Base-by-base conservation (phyloP, 2,797 vertebrate species). In the Artibeus lituratus region DNA sequence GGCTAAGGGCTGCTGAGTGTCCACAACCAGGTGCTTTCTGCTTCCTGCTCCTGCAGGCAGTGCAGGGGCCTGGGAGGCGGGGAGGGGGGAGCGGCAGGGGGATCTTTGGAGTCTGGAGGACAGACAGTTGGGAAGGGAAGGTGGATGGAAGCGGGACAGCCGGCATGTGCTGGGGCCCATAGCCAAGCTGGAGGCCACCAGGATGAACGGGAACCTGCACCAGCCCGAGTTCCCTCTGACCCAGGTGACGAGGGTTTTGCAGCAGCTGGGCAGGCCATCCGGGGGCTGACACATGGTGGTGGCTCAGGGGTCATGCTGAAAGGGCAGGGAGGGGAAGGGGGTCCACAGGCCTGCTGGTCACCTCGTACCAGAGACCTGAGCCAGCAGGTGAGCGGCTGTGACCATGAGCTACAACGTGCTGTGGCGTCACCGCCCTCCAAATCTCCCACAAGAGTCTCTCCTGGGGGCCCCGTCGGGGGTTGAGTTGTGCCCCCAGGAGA, bases 381-480 rank as follows among this genome's bases (percentile, higher is more conserved):
- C 29, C 49, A 2, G 51, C n/a, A 21, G 51, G 51, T 0, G 42
- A 24, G 78, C 0, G 1, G 3, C 16, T 42, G 14, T 15, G 44
- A 42, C 39, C 39, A 7, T 76, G 32, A 51, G 74, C 47, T 18
- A 1, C 24, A 0, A 35, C 1, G 6, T 11, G 18, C 44, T 5
- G 7, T 0, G 7, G 4, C 49, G 4, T 11, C 2, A 0, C 32
- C 0, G n/a, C 7, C 1, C 11, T 42, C 49, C 37, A 1, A 1
- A 0, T 37, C 84, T 67, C 37, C 22, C 55, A 5, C 3, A 0
- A 22, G 24, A 32, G 8, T 37, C 32, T 55, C 47, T 35, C 69
- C 57, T 21, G 5, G 1, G 29, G 1, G 49, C 59, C 11, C 51
- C 2, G 12, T 62, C 22, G 22, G 3, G 18, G 47, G 32, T 47